These are phyloP conservation scores for Cyanoramphus novaezelandiae DNA, from an alignment of 2,113 vertebrate species.

Conservation along the genomic window DNA sequence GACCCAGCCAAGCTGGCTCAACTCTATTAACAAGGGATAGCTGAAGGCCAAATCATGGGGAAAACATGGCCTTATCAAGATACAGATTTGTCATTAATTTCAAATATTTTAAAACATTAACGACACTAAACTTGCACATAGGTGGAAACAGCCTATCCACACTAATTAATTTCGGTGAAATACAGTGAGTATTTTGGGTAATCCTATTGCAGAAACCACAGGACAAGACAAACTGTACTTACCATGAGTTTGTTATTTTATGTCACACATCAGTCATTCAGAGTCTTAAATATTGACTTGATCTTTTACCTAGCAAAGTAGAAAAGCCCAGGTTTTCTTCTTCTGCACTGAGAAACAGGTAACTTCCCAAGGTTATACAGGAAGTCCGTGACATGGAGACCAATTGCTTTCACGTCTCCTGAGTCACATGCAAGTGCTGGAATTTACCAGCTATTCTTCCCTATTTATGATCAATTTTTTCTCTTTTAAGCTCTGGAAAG, in stretches of 20 bases:
- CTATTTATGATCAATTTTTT: background rate
- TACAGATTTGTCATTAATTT: background rate
- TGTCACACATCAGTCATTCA: background rate
- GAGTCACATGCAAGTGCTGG: background rate
- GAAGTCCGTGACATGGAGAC: background rate
- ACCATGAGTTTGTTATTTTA: background rate
- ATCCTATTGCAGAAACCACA: background rate
- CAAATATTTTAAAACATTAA: background rate
- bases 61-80: background rate
- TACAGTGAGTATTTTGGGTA: background rate
- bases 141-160: background rate
- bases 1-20: background rate
- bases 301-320: background rate
- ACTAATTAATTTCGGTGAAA: background rate
- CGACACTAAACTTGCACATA: background rate
- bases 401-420: background rate
- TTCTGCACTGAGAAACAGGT: background rate
- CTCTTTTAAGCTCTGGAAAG: background rate
- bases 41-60: background rate
- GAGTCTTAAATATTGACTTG: background rate
- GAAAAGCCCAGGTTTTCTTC: background rate
- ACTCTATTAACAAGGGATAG: background rate
- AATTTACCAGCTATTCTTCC: background rate
- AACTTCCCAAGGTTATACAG: background rate
- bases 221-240: background rate